phyloP scores from a whole-genome alignment of 2,797 vertebrate species.

The Valencia hispanica region DNA sequence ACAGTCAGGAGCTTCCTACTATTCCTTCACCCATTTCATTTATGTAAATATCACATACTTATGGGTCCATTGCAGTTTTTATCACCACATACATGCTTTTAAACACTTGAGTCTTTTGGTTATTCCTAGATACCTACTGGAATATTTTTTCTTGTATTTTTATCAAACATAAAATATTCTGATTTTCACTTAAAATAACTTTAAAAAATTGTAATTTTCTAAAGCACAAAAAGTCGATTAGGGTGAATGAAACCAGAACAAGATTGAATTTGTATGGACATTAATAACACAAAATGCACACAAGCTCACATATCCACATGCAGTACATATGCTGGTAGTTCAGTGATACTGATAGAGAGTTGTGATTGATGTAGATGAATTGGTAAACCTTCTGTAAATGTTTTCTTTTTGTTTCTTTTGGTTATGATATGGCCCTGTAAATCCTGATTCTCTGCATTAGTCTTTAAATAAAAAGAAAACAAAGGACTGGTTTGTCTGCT shows the following conservation, averaged over 20 bases:
- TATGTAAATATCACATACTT: constrained; percentile 71
- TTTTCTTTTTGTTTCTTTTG: constrained; percentile 79
- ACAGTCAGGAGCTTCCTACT: constrained; percentile 77
- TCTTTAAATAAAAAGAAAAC: constrained; percentile 85
- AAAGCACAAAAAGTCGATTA: constrained; percentile 78
- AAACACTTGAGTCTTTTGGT: constrained; percentile 64
- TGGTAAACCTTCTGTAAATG: constrained; percentile 81
- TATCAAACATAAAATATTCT: constrained; percentile 74
- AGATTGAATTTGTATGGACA: constrained; percentile 51
- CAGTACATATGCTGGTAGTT: constrained; percentile 60
- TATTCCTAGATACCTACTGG: constrained; percentile 73
- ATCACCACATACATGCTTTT: constrained; percentile 71
- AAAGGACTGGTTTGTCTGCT: constrained; percentile 55
- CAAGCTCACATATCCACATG: constrained; percentile 46
- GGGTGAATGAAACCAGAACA: constrained; percentile 42
- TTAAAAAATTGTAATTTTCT: constrained; percentile 72
- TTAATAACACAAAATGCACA: constrained; percentile 48
- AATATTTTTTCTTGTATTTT: constrained; percentile 76
- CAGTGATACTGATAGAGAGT: constrained; percentile 58
- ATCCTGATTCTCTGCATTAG: constrained; percentile 84
- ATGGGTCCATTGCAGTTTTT: constrained; percentile 64
- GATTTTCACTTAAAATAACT: constrained; percentile 78
- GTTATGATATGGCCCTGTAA: constrained; percentile 84
- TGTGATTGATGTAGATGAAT: constrained; percentile 68
- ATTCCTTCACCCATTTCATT: constrained; percentile 55